These are phyloP conservation scores for Trachythela sp. DNA, from an alignment of 64 coral and sea anemone species.

Conservation along the genomic window DNA sequence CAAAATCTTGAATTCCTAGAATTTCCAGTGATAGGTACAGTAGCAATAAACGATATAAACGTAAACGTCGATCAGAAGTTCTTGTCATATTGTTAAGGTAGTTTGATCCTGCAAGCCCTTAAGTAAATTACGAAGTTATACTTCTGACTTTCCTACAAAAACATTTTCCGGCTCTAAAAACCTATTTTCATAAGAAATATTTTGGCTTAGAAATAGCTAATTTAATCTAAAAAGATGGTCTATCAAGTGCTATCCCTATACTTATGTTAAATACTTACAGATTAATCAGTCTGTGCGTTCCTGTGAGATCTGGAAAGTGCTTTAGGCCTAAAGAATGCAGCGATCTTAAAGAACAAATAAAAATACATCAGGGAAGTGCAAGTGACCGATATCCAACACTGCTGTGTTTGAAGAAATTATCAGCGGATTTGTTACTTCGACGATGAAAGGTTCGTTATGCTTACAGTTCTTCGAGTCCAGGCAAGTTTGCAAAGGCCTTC, in stretches of 20 bases:
- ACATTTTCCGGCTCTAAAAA: too few relatives aligned
- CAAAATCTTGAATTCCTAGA: too few relatives aligned
- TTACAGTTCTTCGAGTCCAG: constrained; percentile 47
- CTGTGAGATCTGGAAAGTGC: constrained; percentile 58
- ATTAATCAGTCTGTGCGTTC: constrained; percentile 17
- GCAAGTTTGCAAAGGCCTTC: constrained; percentile 46
- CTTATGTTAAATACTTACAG: constrained; percentile 39
- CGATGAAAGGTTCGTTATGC: background rate
- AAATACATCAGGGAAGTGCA: background rate
- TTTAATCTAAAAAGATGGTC: too few relatives aligned
- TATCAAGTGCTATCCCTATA: background rate
- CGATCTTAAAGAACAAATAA: background rate
- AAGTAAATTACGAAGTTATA: too few relatives aligned
- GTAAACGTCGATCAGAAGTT: too few relatives aligned
- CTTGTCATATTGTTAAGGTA: too few relatives aligned
- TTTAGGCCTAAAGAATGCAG: constrained; percentile 32
- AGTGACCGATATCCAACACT: background rate
- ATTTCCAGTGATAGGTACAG: too few relatives aligned
- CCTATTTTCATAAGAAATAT: too few relatives aligned
- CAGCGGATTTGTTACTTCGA: too few relatives aligned
- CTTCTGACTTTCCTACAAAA: too few relatives aligned
- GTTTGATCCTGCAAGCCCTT: too few relatives aligned
- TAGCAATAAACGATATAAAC: too few relatives aligned
- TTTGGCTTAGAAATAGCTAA: background rate
- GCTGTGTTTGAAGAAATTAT: background rate